These are phyloP conservation scores for Thamnophis elegans DNA, from an alignment of 2,797 vertebrate species.

Conservation along the genomic window DNA sequence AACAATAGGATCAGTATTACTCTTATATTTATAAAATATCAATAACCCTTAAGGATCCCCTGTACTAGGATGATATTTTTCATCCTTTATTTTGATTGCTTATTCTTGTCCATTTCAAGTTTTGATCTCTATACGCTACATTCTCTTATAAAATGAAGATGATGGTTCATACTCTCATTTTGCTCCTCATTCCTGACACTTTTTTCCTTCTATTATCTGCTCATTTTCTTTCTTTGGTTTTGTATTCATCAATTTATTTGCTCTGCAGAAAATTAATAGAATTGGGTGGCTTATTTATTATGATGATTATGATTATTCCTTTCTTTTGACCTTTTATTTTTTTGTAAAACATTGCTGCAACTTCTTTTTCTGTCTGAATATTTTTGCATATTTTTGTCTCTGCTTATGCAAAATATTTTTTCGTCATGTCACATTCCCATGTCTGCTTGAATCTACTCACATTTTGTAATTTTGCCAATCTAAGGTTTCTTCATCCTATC, in stretches of 20 bases:
- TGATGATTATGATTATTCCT: neutral
- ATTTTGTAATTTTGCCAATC: neutral
- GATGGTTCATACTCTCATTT: neutral
- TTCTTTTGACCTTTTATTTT: neutral
- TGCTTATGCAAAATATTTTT: neutral
- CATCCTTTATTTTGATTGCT: neutral
- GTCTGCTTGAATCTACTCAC: neutral
- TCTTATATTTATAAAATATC: conserved; percentile 2
- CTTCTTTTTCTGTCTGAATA: neutral
- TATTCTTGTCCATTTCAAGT: neutral
- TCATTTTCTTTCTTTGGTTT: neutral
- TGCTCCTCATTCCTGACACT: neutral
- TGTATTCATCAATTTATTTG: neutral
- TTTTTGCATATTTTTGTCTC: neutral
- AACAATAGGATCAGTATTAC: neutral
- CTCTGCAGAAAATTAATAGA: neutral
- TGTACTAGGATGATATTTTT: neutral
- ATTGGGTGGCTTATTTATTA: neutral
- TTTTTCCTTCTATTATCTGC: neutral
- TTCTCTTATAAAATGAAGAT: neutral
- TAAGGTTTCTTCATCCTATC: neutral
- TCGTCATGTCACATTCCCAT: neutral
- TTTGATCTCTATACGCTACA: neutral
- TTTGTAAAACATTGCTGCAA: neutral
- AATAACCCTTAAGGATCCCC: neutral